Conservation (phyloP, 2,888 invertebrate genomes). For the Thalpophila matura region DNA sequence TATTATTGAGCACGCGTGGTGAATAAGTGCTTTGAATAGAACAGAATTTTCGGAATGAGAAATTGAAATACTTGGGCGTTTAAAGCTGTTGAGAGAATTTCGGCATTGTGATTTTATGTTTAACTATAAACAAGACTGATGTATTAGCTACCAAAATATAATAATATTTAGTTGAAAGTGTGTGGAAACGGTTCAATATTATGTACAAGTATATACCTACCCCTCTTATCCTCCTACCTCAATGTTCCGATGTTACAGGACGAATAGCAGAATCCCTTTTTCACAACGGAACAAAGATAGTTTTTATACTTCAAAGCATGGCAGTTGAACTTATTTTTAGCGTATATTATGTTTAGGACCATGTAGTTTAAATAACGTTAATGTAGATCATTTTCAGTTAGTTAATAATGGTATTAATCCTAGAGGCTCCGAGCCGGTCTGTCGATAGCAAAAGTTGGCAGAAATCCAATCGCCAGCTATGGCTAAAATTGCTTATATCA, state of each 20-base stretch:
- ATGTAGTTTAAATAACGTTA: background rate
- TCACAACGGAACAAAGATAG: too few species aligned
- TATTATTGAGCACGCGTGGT: conserved; percentile 4
- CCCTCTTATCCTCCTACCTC: too few species aligned
- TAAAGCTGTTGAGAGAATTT: background rate
- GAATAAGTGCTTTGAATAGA: background rate
- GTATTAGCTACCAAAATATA: too few species aligned
- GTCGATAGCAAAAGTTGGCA: conserved; percentile 29
- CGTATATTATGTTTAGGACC: background rate
- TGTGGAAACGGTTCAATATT: too few species aligned
- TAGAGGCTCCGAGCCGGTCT: background rate
- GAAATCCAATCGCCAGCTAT: conserved; percentile 12
- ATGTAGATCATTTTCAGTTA: conserved; percentile 17
- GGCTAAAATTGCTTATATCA: conserved; percentile 8
- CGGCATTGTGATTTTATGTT: background rate
- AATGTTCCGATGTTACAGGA: too few species aligned
- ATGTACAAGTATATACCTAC: too few species aligned
- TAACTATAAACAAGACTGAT: too few species aligned
- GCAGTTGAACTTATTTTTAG: background rate
- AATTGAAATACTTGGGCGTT: background rate
- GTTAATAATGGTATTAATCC: conserved; percentile 17
- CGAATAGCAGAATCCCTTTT: too few species aligned
- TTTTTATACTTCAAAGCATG: too few species aligned
- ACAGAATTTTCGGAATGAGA: background rate
- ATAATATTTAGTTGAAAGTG: too few species aligned